A percentile compares a stretch with the other conserved stretches of the same genome.
These are phyloP conservation scores for Aeoliscus strigatus DNA, from an alignment of 2,797 vertebrate genomes.

Conservation along the genomic window DNA sequence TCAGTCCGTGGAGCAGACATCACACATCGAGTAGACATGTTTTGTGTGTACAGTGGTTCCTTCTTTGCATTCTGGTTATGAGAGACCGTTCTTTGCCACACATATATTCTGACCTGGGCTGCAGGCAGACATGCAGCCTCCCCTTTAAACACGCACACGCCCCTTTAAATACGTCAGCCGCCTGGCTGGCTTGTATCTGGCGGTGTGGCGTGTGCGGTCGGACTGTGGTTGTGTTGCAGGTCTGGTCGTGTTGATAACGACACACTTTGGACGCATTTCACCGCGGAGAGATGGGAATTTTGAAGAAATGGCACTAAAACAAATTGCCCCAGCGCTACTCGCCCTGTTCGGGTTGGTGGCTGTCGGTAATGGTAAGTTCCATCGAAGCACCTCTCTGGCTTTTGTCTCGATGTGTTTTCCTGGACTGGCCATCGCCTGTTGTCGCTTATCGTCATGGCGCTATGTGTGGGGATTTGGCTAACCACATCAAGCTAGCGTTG, in stretches of 20 bases:
- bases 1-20: too few species aligned
- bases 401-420: conserved; percentile 64
- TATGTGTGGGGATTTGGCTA: conserved; percentile 55
- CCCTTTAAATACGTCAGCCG: conserved; percentile 73
- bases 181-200: conserved; percentile 43
- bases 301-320: conserved; percentile 72
- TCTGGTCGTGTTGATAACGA: conserved; percentile 64
- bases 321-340: conserved; percentile 55
- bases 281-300: conserved; percentile 74
- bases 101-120: conserved; percentile 34
- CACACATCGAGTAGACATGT: too few species aligned
- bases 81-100: conserved; percentile 11
- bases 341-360: conserved; percentile 62
- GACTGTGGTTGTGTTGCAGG: conserved; percentile 73
- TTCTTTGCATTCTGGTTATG: background rate
- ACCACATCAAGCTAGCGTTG: conserved; percentile 42
- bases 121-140: conserved; percentile 34
- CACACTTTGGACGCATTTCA: conserved; percentile 64
- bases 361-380: conserved; percentile 71
- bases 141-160: conserved; percentile 72
- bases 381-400: conserved; percentile 50
- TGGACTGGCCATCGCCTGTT: conserved; percentile 68
- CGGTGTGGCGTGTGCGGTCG: conserved; percentile 65
- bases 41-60: too few species aligned
- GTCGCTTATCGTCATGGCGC: conserved; percentile 75